Evolutionary conservation across 2,113 vertebrate genomes (phyloP).

Genomic region (Psephotus haematonotus): DNA sequence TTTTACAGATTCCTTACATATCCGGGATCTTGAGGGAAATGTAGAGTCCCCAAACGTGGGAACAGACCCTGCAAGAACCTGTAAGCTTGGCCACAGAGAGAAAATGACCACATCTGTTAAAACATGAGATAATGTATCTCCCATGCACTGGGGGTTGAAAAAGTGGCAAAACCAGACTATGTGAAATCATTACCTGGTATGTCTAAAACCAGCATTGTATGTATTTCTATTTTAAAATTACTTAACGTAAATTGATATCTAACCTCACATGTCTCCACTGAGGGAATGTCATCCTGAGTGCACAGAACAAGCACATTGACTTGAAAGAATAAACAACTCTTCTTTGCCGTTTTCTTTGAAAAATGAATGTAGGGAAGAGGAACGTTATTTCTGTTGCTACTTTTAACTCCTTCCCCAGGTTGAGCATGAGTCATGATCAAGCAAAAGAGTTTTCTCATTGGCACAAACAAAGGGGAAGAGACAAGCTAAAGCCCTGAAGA

Average conservation of each 20-base stretch:
- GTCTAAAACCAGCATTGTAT: background rate
- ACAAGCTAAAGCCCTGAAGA: background rate
- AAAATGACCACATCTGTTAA: constrained; percentile 16
- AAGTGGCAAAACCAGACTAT: background rate
- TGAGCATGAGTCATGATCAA: background rate
- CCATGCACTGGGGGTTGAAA: background rate
- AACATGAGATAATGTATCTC: background rate
- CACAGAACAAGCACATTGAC: background rate
- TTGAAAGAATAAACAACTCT: constrained; percentile 1
- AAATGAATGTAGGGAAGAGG: background rate
- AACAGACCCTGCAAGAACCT: background rate
- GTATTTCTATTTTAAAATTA: constrained; percentile 40
- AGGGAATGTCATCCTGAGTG: background rate
- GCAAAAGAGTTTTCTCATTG: background rate
- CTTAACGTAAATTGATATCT: constrained; percentile 32
- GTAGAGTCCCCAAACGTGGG: background rate
- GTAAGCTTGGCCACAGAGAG: background rate
- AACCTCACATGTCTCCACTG: background rate
- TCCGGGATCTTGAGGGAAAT: background rate
- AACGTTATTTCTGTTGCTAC: background rate
- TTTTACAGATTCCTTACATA: background rate
- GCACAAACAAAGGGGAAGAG: background rate
- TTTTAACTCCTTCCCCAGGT: background rate
- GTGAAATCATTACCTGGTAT: background rate
- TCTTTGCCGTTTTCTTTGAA: background rate